Base-by-base conservation (phyloP, 2,888 invertebrate genomes). In the Argyresthia albistria region DNA sequence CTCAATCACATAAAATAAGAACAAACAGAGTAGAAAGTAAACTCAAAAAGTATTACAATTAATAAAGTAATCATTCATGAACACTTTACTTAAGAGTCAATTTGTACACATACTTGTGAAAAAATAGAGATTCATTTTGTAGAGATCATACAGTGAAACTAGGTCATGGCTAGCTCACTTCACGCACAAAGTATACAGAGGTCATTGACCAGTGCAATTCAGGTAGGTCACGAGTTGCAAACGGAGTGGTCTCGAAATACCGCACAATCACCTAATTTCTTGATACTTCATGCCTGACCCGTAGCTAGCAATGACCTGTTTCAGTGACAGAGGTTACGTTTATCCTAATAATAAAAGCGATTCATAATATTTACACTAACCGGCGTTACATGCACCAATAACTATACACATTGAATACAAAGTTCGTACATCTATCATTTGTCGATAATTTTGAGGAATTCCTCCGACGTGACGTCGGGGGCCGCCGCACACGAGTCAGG, bases 91-190 rank as follows among this genome's bases (percentile, higher is more conserved):
- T 68, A 79, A 76, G 77, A 80, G 75, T 80, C 72, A 76, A 77
- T 84, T 82, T 87, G 80, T 86, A 84, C 80, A 80, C 81, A 80
- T 81, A 46, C 77, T 76, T 82, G 84, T 87, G 87, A 84, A 87
- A 87, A 87, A 87, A 87, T 87, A 87, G 83, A 86, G 83, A 83
- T 84, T 86, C 81, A 80, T 80, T 25, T 82, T 78, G 73, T 76
- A 82, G 84, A 87, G 80, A 82, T 81, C 80, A 75, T 73, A 69
- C 84, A 84, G 80, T 87, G 84, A 87, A 87, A 87, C 86, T 63
- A 77, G 78, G 73, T 77, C 84, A 84, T 87, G 73, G 78, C 71
- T 69, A 78, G 81, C 39, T 36, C 7, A 14, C 14, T 25, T 25
- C 25, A 25, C 25, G 25, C 25, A 25, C 25, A 2, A 25, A 25